Evolutionary conservation across 2,797 vertebrate species (phyloP).

Genomic region (Rousettus madagascariensis): DNA sequence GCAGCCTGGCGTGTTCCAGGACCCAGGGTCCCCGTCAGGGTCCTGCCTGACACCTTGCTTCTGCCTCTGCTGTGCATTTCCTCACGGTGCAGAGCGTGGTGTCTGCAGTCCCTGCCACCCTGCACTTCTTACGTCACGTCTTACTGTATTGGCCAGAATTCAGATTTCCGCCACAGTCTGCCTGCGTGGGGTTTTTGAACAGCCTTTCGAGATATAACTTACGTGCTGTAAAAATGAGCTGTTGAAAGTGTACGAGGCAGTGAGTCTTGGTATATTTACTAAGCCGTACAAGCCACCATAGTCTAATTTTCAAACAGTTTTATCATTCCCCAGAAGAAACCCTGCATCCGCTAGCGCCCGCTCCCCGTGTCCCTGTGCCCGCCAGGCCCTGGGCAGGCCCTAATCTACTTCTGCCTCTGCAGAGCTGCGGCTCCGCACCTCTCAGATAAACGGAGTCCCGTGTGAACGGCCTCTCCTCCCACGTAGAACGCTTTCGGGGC

Average conservation of each 20-base stretch:
- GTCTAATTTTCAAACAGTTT: not conserved
- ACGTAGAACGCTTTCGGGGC: not conserved
- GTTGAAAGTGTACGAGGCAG: not conserved
- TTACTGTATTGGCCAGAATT: not conserved
- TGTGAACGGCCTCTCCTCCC: not conserved
- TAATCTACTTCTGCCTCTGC: not conserved
- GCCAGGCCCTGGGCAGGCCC: not conserved
- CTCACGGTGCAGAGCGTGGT: not conserved
- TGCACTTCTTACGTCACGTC: not conserved
- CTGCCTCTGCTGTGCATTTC: fast-evolving
- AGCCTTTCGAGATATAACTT: not conserved
- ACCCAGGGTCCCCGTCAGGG: fast-evolving
- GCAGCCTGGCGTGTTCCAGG: fast-evolving
- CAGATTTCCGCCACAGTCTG: not conserved
- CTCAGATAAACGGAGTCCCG: not conserved
- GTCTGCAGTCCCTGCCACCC: not conserved
- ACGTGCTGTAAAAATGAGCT: not conserved
- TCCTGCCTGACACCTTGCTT: fast-evolving
- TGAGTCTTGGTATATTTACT: not conserved
- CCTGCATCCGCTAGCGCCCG: not conserved
- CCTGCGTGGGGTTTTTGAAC: not conserved
- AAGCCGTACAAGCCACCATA: not conserved
- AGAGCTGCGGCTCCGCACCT: not conserved
- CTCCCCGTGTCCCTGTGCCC: not conserved
- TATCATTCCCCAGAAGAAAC: not conserved